Base-by-base conservation (phyloP, 2,888 invertebrate species). In the Phortica magna region DNA sequence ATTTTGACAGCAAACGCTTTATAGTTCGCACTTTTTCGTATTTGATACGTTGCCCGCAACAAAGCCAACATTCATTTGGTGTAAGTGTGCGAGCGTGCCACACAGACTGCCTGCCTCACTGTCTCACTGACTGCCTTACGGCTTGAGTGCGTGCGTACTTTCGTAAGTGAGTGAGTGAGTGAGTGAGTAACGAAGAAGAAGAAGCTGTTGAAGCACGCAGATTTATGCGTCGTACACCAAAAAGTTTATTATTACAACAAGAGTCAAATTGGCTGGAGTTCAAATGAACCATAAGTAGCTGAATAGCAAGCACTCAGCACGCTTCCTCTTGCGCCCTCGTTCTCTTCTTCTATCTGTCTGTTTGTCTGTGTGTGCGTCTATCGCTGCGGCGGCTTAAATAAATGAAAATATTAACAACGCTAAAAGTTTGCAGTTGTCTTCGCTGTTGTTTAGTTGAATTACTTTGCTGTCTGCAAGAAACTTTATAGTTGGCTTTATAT, bases 401-500 rank as follows among this genome's bases (percentile, higher is more conserved):
- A 48, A 48, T 48, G 9, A 48, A 48, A 48, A 14, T 48, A 31
- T 31, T 31, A 31, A 31, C 31, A 31, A 31, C 31, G 31, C 31
- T 22, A 65, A 9, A 65, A 65, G 39, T 19, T 68, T 68, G 10
- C 7, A 42, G 19, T 48, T 10, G 42, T 43, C 19, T 61, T 22
- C 7, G 61, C 22, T 61, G 48, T 14, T 59, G 59, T 2, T 17
- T 4, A 4, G 59, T 59, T 17, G 17, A 22, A 59, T 59, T 59
- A 10, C 19, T 19, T 59, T 14, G 39, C 55, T 22, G 71, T 19
- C 61, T 59, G 73, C 73, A 59, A 31, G 42, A 43, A 67, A 55
- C 57, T 75, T 68, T 61, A 75, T 68, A 41, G 75, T 68, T 64
- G 42, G 77, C 78, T 67, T 76, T 80, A 73, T 43, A 73, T 77